Base-by-base conservation (phyloP, 1,140 invertebrate genomes). In the Ruditapes philippinarum region DNA sequence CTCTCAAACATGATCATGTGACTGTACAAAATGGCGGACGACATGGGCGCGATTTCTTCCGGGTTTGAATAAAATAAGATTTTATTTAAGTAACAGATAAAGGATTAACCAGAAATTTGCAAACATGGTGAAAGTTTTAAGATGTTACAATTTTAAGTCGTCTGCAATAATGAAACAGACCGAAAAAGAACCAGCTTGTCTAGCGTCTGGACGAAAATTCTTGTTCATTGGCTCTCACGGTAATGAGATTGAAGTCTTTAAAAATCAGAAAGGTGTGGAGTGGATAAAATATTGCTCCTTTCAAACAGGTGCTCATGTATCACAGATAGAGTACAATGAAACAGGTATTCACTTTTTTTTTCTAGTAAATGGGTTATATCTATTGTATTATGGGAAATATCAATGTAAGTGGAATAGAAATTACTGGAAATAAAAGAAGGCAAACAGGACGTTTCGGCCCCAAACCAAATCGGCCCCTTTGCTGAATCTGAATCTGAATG, bases 1-100 rank as follows among this genome's bases (percentile, higher is more conserved):
- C n/a, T n/a, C n/a, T n/a, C n/a, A n/a, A n/a, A n/a, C 42, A 45
- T 45, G 42, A 86, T 86, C 83, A 86, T 86, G 83, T 86, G 83
- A 86, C 70, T 45, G 38, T 19, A 25, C 83, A 86, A 86, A 74
- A 86, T 86, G 83, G 83, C 49, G 83, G 83, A 86, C 36, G 54
- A 74, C 40, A n/a, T 19, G n/a, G 40, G 65, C 51, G 1, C 38
- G 36, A 36, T n/a, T 45, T 54, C 42, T 54, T 40, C 51, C 51
- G 4, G 17, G 11, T 54, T 33, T 3, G 28, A 22, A 45, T 57
- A 33, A 4, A 33, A 22, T 33, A 22, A 14, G 38, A n/a, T n/a
- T n/a, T n/a, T n/a, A n/a, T n/a, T 22, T 70, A 4, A 12, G 17
- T 33, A 36, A 19, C 12, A 70, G 7, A 33, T n/a, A 31, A 70